These are phyloP conservation scores for Antigone vipio DNA, from an alignment of 2,113 vertebrate genomes.

Conservation along the genomic window DNA sequence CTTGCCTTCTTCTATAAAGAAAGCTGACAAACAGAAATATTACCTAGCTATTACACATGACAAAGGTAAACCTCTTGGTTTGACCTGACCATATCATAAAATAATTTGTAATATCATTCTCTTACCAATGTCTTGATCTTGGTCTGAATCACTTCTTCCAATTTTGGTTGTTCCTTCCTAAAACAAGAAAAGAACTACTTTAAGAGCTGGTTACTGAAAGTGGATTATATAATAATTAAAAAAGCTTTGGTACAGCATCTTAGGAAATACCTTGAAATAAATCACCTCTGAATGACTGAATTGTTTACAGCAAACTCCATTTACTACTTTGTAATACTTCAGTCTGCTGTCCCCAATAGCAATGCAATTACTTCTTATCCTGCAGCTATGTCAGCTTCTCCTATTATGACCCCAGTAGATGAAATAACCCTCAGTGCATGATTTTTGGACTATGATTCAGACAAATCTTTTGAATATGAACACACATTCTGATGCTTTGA, in stretches of 20 bases:
- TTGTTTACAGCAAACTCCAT: not conserved
- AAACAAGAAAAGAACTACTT: not conserved
- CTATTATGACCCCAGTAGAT: not conserved
- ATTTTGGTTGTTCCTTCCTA: constrained; percentile 94
- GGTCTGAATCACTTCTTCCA: constrained; percentile 82
- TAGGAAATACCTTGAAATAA: not conserved
- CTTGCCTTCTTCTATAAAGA: not conserved
- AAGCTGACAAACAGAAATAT: not conserved
- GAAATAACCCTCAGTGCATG: not conserved
- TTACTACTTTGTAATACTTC: fast-evolving
- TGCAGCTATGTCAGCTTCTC: not conserved
- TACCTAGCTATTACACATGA: not conserved
- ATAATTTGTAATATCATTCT: not conserved
- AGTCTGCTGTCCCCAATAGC: not conserved
- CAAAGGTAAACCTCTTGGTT: not conserved
- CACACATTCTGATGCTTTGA: not conserved
- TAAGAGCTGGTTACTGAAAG: not conserved
- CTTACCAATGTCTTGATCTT: constrained; percentile 93
- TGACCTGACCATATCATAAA: not conserved
- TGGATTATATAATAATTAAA: not conserved
- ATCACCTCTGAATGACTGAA: not conserved
- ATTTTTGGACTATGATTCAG: not conserved
- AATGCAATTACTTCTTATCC: not conserved
- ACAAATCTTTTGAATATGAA: not conserved
- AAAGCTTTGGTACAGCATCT: not conserved